Percentiles rank a stretch among this genome's conserved stretches.
phyloP scores from a whole-genome alignment of 2,797 vertebrate genomes.

The Pipistrellus pipistrellus region DNA sequence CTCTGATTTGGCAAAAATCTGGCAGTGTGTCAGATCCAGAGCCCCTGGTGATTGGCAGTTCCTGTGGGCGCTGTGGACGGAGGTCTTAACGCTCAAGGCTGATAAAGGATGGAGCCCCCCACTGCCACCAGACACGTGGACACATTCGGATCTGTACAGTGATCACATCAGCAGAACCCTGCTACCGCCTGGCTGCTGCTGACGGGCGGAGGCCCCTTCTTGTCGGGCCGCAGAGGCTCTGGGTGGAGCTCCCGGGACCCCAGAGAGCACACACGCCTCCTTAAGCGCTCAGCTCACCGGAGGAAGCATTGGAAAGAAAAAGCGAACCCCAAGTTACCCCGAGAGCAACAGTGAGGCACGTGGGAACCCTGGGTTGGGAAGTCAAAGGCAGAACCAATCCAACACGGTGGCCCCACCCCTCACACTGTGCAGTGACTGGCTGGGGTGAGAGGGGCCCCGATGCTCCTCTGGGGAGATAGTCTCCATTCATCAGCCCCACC shows the following conservation, averaged over 20 bases:
- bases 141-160: background rate
- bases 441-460: background rate
- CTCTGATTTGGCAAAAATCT: background rate
- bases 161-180: background rate
- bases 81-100: background rate
- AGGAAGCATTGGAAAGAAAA: background rate
- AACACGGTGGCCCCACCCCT: accelerated
- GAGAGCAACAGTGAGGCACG: background rate
- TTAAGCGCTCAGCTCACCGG: background rate
- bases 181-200: background rate
- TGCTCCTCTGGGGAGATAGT: background rate
- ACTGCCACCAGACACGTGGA: too few species aligned
- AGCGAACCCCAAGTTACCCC: background rate
- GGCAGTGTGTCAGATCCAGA: accelerated
- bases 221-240: background rate
- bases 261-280: accelerated
- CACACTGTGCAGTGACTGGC: accelerated
- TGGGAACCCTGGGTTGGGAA: background rate
- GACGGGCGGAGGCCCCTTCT: background rate
- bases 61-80: background rate
- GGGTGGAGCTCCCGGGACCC: background rate
- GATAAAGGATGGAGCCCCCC: background rate
- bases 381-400: background rate
- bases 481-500: background rate
- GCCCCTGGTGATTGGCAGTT: accelerated